Evolutionary conservation across 2,113 vertebrate genomes (phyloP).

Genomic region (Dicerorhinus sumatrensis): DNA sequence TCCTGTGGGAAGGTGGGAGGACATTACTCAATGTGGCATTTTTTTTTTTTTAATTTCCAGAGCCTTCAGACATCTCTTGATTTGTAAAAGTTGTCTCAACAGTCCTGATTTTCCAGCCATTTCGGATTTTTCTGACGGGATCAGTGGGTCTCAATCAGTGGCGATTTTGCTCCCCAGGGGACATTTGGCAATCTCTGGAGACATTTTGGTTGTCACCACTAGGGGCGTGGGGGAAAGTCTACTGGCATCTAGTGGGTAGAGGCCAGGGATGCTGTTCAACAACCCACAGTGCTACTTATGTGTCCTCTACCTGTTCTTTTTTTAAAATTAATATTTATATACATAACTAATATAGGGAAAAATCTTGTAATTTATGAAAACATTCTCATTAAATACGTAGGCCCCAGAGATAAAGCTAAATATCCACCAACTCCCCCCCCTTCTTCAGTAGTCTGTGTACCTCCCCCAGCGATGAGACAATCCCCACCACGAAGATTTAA

Average conservation of each 20-base stretch:
- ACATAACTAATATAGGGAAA: background rate
- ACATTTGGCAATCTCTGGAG: background rate
- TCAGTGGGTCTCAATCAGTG: background rate
- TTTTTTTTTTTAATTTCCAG: background rate
- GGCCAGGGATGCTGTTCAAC: background rate
- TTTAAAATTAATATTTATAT: background rate
- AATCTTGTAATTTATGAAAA: background rate
- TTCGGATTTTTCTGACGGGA: background rate
- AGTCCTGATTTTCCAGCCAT: background rate
- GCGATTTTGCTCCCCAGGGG: background rate
- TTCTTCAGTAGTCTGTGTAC: no score
- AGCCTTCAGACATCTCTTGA: background rate
- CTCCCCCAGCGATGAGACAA: accelerated
- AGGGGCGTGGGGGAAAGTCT: background rate
- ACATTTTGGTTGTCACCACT: background rate
- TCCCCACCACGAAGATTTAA: accelerated
- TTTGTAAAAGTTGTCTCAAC: background rate
- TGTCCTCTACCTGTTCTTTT: background rate
- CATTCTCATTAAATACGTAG: background rate
- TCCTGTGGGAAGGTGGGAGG: background rate
- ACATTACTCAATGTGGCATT: background rate
- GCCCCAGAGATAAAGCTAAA: background rate
- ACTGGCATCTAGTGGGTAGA: background rate
- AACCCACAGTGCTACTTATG: background rate
- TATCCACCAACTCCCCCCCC: background rate